phyloP scores from a whole-genome alignment of 2,113 vertebrate species.

The Naja naja region DNA sequence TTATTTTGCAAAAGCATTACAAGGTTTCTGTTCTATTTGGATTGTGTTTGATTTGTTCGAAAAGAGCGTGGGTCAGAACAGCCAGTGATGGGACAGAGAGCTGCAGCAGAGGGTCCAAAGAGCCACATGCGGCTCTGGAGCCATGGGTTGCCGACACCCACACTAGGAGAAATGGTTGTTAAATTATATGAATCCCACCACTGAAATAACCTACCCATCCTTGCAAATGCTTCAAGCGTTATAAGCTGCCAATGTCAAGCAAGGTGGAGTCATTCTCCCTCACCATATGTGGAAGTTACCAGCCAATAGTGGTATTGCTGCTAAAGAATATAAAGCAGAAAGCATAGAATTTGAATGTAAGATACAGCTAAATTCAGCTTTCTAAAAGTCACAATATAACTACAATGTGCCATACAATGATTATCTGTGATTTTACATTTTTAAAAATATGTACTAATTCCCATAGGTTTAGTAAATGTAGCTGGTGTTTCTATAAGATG shows the following conservation, averaged over 20 bases:
- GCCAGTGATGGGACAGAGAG: no score
- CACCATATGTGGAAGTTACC: not conserved
- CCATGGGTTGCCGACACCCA: no score
- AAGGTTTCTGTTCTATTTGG: no score
- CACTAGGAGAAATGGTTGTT: no score
- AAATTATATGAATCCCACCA: no score
- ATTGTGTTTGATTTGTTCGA: no score
- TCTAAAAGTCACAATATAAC: not conserved
- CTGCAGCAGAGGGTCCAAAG: no score
- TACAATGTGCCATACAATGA: not conserved
- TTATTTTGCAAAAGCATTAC: no score
- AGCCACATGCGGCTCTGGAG: no score
- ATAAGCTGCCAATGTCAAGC: not conserved
- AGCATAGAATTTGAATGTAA: not conserved
- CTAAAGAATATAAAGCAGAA: not conserved
- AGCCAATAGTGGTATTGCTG: not conserved
- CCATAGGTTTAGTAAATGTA: slow-evolving; percentile 17
- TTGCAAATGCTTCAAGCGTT: not conserved
- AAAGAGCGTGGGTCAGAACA: no score
- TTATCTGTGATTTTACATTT: slow-evolving; percentile 19
- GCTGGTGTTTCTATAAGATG: not conserved
- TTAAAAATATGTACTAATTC: slow-evolving; percentile 4
- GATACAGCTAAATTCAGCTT: not conserved
- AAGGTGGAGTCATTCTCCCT: not conserved
- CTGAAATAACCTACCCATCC: no score